Percentiles rank a stretch among this genome's conserved stretches.
Conservation (phyloP, 2,113 vertebrate species). For the Mesoclemmys tuberculata region DNA sequence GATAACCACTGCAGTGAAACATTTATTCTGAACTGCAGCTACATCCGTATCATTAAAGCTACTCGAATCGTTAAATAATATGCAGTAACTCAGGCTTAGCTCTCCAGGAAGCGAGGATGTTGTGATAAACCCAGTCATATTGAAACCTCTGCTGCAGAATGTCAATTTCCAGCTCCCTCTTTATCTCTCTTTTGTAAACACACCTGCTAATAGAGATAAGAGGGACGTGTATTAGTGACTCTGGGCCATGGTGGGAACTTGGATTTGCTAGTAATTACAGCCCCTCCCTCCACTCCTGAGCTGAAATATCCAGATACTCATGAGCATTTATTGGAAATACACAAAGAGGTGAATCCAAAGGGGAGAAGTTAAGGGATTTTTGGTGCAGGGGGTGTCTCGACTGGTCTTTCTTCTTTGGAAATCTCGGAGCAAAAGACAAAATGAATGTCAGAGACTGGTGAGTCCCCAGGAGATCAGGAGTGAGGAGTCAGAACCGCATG, state of each 20-base stretch:
- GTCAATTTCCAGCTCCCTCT: not conserved
- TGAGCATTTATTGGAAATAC: not conserved
- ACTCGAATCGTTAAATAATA: not conserved
- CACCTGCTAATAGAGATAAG: not conserved
- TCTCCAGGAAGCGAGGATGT: not conserved
- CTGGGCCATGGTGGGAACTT: not conserved
- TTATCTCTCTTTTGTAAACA: not conserved
- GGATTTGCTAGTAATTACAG: not conserved
- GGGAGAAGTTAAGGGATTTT: not conserved
- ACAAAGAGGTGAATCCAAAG: not conserved
- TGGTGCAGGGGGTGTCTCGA: not conserved
- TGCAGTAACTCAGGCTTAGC: not conserved
- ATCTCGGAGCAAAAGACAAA: not conserved
- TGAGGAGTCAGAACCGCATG: not conserved
- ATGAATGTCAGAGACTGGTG: not conserved
- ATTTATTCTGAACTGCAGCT: not conserved
- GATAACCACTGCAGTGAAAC: not conserved
- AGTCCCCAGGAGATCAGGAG: not conserved
- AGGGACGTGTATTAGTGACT: not conserved
- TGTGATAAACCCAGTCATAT: not conserved
- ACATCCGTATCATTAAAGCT: not conserved
- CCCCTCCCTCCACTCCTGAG: not conserved
- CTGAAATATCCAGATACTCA: not conserved
- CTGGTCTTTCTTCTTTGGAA: not conserved
- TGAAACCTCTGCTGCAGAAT: not conserved